A percentile compares a stretch with the other conserved stretches of the same genome.
Conservation (phyloP, 2,888 invertebrate species). For the Apoderus coryli region DNA sequence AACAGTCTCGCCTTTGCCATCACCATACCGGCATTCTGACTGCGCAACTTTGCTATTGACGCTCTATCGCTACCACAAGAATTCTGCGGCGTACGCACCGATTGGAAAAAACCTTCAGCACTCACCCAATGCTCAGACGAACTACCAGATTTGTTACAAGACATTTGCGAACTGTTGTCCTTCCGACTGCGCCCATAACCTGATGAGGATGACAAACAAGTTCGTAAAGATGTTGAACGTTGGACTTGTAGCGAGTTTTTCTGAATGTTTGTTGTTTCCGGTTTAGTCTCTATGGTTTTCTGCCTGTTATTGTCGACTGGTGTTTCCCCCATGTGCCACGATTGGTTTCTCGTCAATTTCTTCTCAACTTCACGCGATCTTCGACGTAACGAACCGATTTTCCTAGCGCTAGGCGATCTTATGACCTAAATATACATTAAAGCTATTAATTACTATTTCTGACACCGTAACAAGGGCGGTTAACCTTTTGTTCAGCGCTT, state of each 20-base stretch:
- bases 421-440: conserved; percentile 3
- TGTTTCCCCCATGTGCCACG: conserved; percentile 40
- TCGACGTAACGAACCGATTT: conserved; percentile 60
- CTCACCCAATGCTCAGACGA: conserved; percentile 30
- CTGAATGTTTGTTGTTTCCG: too few species aligned
- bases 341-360: conserved; percentile 39
- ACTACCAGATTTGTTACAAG: conserved; percentile 15
- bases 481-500: conserved; percentile 52
- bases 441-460: too few species aligned
- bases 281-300: conserved; percentile 18
- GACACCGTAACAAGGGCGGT: too few species aligned
- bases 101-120: conserved; percentile 30
- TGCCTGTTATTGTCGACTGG: background rate
- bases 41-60: conserved; percentile 54
- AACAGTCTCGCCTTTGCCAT: conserved; percentile 51
- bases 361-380: conserved; percentile 46
- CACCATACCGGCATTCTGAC: conserved; percentile 68
- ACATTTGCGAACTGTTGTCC: conserved; percentile 6
- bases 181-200: too few species aligned
- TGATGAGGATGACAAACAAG: too few species aligned
- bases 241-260: background rate
- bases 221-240: background rate
- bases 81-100: conserved; percentile 37
- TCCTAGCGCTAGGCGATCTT: conserved; percentile 66
- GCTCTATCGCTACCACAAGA: conserved; percentile 47